phyloP scores from a whole-genome alignment of 2,113 vertebrate genomes.

The Pseudonaja textilis region DNA sequence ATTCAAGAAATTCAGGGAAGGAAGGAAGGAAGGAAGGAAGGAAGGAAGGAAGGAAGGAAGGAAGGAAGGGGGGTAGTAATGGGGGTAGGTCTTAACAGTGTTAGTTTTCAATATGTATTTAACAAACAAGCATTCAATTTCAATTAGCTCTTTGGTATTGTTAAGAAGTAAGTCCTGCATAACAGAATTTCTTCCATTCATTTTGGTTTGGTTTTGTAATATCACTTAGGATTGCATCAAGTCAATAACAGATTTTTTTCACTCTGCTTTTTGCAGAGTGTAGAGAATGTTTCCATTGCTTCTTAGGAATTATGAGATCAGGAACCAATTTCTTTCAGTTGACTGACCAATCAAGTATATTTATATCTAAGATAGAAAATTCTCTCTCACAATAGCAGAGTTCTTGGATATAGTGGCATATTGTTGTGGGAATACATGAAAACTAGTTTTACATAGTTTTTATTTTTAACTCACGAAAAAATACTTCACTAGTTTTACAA shows the following conservation, averaged over 20 bases:
- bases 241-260: not conserved
- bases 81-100: not conserved
- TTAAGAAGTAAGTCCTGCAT: not conserved
- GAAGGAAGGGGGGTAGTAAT: not conserved
- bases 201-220: not conserved
- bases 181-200: not conserved
- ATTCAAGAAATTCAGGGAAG: not conserved
- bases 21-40: not conserved
- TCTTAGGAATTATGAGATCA: not conserved
- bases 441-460: not conserved
- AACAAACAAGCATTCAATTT: not conserved
- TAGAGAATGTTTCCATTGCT: not conserved
- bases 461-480: not conserved
- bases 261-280: not conserved
- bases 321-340: not conserved
- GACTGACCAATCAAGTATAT: not conserved
- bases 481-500: not conserved
- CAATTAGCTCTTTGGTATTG: not conserved
- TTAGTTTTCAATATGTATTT: not conserved
- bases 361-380: not conserved
- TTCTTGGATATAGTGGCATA: not conserved
- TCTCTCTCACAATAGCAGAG: not conserved
- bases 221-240: not conserved
- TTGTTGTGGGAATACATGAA: not conserved
- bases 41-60: not conserved